Evolutionary conservation across 2,888 invertebrate genomes (phyloP), one percentile per base, ranked within the genome.

Genomic region (Athrips mouffetella): DNA sequence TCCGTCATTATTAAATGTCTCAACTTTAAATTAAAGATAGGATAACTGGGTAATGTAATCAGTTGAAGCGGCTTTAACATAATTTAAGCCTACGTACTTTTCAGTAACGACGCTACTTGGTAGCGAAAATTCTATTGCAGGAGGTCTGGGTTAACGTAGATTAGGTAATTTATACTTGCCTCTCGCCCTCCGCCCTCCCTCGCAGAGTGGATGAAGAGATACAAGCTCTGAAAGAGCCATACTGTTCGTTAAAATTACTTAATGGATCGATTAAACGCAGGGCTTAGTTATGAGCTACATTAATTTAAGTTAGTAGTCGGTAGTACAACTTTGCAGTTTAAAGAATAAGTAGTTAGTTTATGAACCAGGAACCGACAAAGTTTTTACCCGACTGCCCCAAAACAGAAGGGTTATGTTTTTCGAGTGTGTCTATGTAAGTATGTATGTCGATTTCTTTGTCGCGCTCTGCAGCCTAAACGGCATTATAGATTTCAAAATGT

Each of bases 131-230:
- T 81, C 76, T 80, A 81, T 81, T 79, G 80, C 77, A 72, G 72
- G 74, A 80, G 81, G 77, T 77, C 80, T 78, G 76, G 81, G 80
- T 82, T 77, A 80, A 70, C 79, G 82, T 78, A 84, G 85, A 86
- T 86, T 86, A 80, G 84, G 85, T 84, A 86, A 85, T 87, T 86
- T 87, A 86, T 86, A 85, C 78, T 85, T 76, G 80, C 84, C 81
- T 73, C 75, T 73, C 68, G 62, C 72, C 69, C 70, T 69, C 73
- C 65, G 57, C 67, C 62, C 55, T 71, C 69, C 70, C 69, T 73
- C 65, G 57, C 67, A 61, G 54, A 59, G 60, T 62, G 60, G 62
- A 63, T 68, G 67, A 66, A 70, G 67, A 67, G 73, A 70, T 75
- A 76, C 73, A 75, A 75, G 76, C 70, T 70, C 67, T 70, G 67